A percentile compares a stretch with the other conserved stretches of the same genome.
Conservation (phyloP, 1,140 invertebrate species). For the Rhagoletis zephyria region DNA sequence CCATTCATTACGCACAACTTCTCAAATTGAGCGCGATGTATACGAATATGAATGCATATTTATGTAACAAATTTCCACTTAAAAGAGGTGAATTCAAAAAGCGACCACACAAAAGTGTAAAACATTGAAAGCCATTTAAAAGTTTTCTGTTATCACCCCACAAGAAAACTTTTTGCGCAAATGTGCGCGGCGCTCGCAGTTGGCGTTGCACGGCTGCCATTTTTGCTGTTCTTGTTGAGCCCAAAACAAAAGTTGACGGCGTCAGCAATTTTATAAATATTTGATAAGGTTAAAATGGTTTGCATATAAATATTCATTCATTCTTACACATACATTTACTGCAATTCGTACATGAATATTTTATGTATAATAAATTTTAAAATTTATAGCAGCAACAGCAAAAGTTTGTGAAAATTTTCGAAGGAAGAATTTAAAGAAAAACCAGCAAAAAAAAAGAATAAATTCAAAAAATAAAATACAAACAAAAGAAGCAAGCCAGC, state of each 20-base stretch:
- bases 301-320: slow-evolving; percentile 10
- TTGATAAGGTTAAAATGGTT: slow-evolving; percentile 48
- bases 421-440: too few relatives aligned
- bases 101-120: slow-evolving; percentile 25
- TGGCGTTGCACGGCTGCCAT: not conserved
- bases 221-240: not conserved
- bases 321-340: not conserved
- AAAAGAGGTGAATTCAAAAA: not conserved
- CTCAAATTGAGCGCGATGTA: not conserved
- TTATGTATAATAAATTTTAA: not conserved
- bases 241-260: slow-evolving; percentile 2
- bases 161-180: not conserved
- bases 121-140: slow-evolving; percentile 43
- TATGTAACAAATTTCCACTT: not conserved
- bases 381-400: not conserved
- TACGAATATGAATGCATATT: not conserved
- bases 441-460: not conserved
- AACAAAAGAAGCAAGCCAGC: not conserved
- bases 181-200: not conserved
- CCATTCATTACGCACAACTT: not conserved
- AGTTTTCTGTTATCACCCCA: slow-evolving; percentile 1
- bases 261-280: slow-evolving; percentile 42
- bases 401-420: slow-evolving; percentile 21
- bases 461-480: not conserved
- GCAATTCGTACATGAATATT: not conserved